A percentile compares a stretch with the other conserved stretches of the same genome.
Conservation (phyloP, 2,888 invertebrate genomes). For the Tineola bisselliella region DNA sequence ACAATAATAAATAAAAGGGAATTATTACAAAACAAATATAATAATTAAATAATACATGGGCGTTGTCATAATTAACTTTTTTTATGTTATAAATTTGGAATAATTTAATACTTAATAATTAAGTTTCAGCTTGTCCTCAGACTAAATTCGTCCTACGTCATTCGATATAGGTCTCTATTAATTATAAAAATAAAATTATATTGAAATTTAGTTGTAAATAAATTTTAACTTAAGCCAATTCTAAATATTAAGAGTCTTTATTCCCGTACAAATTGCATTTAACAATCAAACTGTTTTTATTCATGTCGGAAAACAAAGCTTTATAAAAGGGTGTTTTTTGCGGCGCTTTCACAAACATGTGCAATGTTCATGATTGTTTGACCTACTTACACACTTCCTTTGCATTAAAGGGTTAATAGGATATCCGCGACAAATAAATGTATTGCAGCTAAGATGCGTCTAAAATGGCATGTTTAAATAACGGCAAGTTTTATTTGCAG, state of each 20-base stretch:
- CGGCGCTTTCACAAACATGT: constrained; percentile 62
- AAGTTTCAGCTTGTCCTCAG: too few relatives aligned
- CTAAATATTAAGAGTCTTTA: background rate
- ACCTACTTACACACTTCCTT: constrained; percentile 65
- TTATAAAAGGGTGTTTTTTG: constrained; percentile 54
- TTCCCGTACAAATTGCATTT: constrained; percentile 56
- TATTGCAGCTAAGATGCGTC: constrained; percentile 16
- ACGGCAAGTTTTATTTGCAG: background rate
- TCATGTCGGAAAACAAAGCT: constrained; percentile 49
- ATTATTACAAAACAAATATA: too few relatives aligned
- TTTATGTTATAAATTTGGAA: too few relatives aligned
- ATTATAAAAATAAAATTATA: too few relatives aligned
- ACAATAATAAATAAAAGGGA: too few relatives aligned
- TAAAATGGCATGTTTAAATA: background rate
- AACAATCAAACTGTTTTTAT: constrained; percentile 55
- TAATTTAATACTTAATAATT: too few relatives aligned
- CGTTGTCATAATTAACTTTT: too few relatives aligned
- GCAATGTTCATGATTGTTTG: constrained; percentile 53
- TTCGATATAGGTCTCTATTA: too few relatives aligned
- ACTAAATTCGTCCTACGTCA: too few relatives aligned
- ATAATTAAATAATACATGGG: too few relatives aligned
- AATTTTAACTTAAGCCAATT: background rate
- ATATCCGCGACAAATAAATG: constrained; percentile 47
- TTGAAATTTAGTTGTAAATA: too few relatives aligned
- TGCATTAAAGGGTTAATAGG: constrained; percentile 58